Percentiles rank a stretch among this genome's conserved stretches.
phyloP scores from a whole-genome alignment of 2,797 vertebrate genomes.

The Poeciliopsis gracilis region DNA sequence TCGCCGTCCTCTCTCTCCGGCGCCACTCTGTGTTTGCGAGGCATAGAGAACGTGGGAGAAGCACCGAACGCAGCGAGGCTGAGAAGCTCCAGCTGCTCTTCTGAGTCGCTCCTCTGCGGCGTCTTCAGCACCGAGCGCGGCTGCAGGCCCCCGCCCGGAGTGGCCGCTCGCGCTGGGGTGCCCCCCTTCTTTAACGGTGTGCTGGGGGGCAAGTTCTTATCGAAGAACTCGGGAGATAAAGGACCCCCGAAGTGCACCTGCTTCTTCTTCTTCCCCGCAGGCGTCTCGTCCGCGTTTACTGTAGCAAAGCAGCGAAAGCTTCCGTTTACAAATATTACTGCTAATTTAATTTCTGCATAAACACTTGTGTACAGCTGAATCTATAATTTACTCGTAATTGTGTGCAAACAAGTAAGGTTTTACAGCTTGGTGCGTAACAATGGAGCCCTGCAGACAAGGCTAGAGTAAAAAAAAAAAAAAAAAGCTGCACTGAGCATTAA shows the following conservation, averaged over 20 bases:
- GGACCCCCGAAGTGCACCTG: slow-evolving; percentile 78
- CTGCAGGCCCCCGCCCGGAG: slow-evolving; percentile 46
- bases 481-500: background rate
- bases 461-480: background rate
- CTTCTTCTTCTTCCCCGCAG: slow-evolving; percentile 52
- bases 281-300: slow-evolving; percentile 41
- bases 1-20: slow-evolving; percentile 13
- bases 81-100: slow-evolving; percentile 48
- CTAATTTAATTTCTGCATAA: background rate
- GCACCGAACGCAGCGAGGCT: slow-evolving; percentile 54
- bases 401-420: background rate
- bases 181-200: slow-evolving; percentile 81
- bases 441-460: background rate
- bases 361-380: background rate
- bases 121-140: slow-evolving; percentile 78
- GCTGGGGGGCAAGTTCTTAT: slow-evolving; percentile 80
- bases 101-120: slow-evolving; percentile 60
- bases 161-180: slow-evolving; percentile 59
- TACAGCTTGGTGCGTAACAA: slow-evolving; percentile 6
- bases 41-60: slow-evolving; percentile 59
- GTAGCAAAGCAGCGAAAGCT: slow-evolving; percentile 11
- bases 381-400: background rate
- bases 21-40: slow-evolving; percentile 8
- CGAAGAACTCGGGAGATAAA: slow-evolving; percentile 82
- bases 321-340: background rate